Base-by-base conservation (phyloP, 1,140 invertebrate species). In the Drosophila tsacasi region DNA sequence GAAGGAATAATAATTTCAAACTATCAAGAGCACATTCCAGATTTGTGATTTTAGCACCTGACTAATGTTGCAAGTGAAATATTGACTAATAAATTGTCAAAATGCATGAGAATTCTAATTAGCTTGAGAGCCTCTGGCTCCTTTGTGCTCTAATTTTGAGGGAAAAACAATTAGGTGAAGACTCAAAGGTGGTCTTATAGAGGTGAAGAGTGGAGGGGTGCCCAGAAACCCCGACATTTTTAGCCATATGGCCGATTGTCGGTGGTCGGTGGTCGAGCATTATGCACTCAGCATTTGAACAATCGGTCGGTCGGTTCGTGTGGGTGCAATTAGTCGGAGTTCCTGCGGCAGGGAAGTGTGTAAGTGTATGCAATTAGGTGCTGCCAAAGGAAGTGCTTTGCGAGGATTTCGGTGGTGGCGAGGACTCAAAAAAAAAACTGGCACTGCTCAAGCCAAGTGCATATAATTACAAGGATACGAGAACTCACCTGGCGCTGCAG, bases 401-500 rank as follows among this genome's bases (percentile, higher is more conserved):
- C 64, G 19, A 57, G 49, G 55, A 68, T 37, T 59, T 71, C 35
- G 21, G 27, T 27, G 40, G 30, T 39, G 65, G 65, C 19, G 25
- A 50, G 66, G 54, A 73, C 54, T 72, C 46, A 17, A 25, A 30
- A 15, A 39, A 17, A n/a, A 50, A 50, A 35, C 35, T 32, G 15
- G 27, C 68, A 17, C 67, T 42, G 21, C 37, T 72, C 44, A 60
- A 52, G 58, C n/a, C 49, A 67, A 76, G 62, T 76, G 72, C 74
- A 76, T 67, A 32, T 76, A 76, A 76, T 76, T 76, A 60, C 21
- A 19, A 35, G 17, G 27, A 13, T 32, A 2, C n/a, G 10, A 37
- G 15, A 44, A 77, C 82, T 83, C 68, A 93, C 92, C 92, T 93
- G 92, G 47, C 92, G 87, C 62, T 93, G 92, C 57, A 93, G 83